Conservation (phyloP, 1,140 invertebrate genomes). For the Ceratosolen solmsi region DNA sequence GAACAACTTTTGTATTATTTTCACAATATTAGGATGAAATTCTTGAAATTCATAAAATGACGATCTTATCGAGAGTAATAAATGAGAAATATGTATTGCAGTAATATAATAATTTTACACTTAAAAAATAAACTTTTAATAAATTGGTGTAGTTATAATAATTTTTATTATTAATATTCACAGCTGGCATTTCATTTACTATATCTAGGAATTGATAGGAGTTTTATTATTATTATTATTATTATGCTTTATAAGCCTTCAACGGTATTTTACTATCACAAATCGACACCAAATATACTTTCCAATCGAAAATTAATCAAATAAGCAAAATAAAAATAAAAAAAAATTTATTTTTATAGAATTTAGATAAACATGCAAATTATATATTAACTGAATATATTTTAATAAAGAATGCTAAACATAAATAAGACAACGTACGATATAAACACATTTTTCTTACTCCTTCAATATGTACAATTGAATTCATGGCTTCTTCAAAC, state of each 20-base stretch:
- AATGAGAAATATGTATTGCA: no score
- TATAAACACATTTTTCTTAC: slow-evolving; percentile 54
- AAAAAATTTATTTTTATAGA: background rate
- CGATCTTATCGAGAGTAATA: no score
- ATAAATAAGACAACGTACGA: slow-evolving; percentile 52
- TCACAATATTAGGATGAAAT: no score
- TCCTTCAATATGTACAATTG: slow-evolving; percentile 53
- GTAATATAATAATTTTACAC: no score
- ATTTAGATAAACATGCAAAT: slow-evolving; percentile 41
- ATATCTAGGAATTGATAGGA: no score
- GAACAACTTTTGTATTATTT: no score
- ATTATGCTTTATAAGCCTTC: slow-evolving; percentile 31
- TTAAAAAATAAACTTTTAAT: no score
- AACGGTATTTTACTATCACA: slow-evolving; percentile 35
- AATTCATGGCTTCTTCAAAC: slow-evolving; percentile 53
- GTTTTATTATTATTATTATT: background rate
- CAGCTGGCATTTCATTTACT: no score
- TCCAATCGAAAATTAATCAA: slow-evolving; percentile 24
- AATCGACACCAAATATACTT: slow-evolving; percentile 25
- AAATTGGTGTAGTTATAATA: no score
- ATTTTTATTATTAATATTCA: no score
- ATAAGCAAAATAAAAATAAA: slow-evolving; percentile 17
- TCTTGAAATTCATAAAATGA: no score
- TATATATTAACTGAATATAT: slow-evolving; percentile 22
- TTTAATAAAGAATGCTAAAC: slow-evolving; percentile 46